Percentiles rank a stretch among this genome's conserved stretches.
Evolutionary conservation across 1,140 invertebrate species (phyloP).

Genomic region (Phortica variegata): DNA sequence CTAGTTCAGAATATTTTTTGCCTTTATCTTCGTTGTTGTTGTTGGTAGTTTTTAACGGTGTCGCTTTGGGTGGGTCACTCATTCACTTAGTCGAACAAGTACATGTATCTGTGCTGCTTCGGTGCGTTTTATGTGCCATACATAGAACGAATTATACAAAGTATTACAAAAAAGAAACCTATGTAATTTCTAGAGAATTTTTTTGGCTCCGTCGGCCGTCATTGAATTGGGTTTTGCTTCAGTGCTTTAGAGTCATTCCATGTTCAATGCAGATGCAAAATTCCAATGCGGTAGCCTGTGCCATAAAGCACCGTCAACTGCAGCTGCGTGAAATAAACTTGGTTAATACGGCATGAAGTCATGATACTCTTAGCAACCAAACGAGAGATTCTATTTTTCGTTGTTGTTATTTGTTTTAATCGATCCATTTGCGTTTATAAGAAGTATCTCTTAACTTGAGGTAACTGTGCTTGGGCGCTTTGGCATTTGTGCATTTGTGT

Average conservation of each 20-base stretch:
- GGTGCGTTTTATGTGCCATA: constrained; percentile 21
- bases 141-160: constrained; percentile 8
- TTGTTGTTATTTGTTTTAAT: constrained; percentile 4
- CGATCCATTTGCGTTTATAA: constrained; percentile 11
- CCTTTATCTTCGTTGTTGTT: constrained; percentile 10
- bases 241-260: constrained; percentile 20
- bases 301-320: too few species aligned
- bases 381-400: background rate
- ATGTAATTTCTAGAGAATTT: constrained; percentile 34
- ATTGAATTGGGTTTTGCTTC: constrained; percentile 24
- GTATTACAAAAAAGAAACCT: constrained; percentile 35
- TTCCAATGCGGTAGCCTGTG: constrained; percentile 12
- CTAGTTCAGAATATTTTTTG: constrained; percentile 13
- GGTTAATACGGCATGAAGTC: background rate
- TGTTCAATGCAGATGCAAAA: constrained; percentile 12
- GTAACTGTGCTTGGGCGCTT: constrained; percentile 1
- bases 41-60: constrained; percentile 17
- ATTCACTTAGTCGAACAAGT: constrained; percentile 11
- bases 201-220: constrained; percentile 1
- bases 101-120: constrained; percentile 21
- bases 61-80: constrained; percentile 36
- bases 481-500: background rate
- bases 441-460: background rate
- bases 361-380: background rate
- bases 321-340: too few species aligned